phyloP scores from a whole-genome alignment of 2,797 vertebrate genomes.

The Merluccius polli region DNA sequence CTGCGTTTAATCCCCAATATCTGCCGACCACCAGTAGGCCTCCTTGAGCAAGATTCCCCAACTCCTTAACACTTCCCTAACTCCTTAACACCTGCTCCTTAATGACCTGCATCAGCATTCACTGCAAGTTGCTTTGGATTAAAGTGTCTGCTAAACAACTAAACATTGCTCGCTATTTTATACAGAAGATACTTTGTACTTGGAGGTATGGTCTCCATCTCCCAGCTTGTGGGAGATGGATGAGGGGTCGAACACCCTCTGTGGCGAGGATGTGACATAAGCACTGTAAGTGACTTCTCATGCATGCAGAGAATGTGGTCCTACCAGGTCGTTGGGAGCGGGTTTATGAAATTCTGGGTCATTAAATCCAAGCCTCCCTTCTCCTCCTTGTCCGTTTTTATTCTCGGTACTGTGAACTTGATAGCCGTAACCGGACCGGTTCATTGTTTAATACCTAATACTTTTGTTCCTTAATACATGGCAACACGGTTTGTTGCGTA shows the following conservation, averaged over 20 bases:
- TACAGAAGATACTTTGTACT: too few species aligned
- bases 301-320: slow-evolving; percentile 12
- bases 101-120: neutral
- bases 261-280: neutral
- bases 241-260: neutral
- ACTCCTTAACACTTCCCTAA: neutral
- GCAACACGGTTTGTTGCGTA: too few species aligned
- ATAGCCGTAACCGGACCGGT: neutral
- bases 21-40: neutral
- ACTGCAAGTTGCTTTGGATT: neutral
- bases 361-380: neutral
- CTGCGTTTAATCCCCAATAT: neutral
- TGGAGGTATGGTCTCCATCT: too few species aligned
- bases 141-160: neutral
- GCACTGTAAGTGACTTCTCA: neutral
- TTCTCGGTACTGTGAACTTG: neutral
- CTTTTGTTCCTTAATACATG: neutral
- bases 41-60: neutral
- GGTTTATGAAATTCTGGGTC: neutral
- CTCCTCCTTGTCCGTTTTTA: neutral
- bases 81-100: neutral
- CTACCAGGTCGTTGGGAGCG: neutral
- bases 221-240: too few species aligned
- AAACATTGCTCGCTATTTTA: neutral
- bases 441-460: neutral